A percentile compares a stretch with the other conserved stretches of the same genome.
These are phyloP conservation scores for Notodonta ziczac DNA, from an alignment of 2,888 invertebrate genomes.

Conservation along the genomic window DNA sequence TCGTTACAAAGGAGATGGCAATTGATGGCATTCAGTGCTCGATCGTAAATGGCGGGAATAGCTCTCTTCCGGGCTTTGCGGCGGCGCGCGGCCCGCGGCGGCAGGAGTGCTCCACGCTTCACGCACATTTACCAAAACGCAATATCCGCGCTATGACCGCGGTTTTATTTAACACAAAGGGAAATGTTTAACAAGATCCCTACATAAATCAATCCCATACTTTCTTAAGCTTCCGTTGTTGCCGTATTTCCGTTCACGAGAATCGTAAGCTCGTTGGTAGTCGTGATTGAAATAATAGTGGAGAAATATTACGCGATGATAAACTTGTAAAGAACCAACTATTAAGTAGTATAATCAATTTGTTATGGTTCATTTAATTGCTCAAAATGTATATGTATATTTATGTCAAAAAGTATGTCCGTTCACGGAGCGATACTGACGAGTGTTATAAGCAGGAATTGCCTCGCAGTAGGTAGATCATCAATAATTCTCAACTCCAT, in stretches of 20 bases:
- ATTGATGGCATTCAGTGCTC: slow-evolving; percentile 42
- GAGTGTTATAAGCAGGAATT: slow-evolving; percentile 27
- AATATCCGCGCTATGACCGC: slow-evolving; percentile 29
- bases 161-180: slow-evolving; percentile 18
- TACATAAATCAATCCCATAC: neutral
- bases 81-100: no score
- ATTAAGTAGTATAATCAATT: no score
- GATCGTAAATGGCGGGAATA: slow-evolving; percentile 65
- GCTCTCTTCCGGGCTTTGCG: slow-evolving; percentile 57
- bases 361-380: no score
- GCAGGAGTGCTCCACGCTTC: slow-evolving; percentile 16
- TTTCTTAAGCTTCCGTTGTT: neutral
- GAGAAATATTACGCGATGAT: no score
- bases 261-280: neutral
- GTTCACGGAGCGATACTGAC: slow-evolving; percentile 18
- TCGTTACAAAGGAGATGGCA: slow-evolving; percentile 54
- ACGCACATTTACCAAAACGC: slow-evolving; percentile 11
- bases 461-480: slow-evolving; percentile 38
- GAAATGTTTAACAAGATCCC: neutral
- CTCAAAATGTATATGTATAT: neutral
- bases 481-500: slow-evolving; percentile 55
- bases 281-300: no score
- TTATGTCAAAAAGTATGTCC: neutral
- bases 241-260: neutral
- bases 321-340: no score